These are phyloP conservation scores for Bibio marci DNA, from an alignment of 2,888 invertebrate genomes.

Conservation along the genomic window DNA sequence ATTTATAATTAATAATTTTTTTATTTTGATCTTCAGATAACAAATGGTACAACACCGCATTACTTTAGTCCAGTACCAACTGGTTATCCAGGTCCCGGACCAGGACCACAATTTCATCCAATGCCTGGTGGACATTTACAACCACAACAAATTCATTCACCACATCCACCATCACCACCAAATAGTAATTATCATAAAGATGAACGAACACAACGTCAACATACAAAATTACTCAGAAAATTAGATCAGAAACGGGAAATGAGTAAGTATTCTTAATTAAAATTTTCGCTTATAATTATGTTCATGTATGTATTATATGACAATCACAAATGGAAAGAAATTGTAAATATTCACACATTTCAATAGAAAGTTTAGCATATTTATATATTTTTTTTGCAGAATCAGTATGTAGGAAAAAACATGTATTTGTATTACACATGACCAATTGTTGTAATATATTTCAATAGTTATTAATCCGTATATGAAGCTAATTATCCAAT, in stretches of 20 bases:
- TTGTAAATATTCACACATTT: too few relatives aligned
- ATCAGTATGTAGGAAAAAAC: too few relatives aligned
- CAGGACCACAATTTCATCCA: constrained; percentile 23
- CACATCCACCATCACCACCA: constrained; percentile 49
- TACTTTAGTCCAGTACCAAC: constrained; percentile 43
- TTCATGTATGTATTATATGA: background rate
- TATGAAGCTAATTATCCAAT: too few relatives aligned
- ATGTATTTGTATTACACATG: too few relatives aligned
- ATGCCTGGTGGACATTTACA: constrained; percentile 25
- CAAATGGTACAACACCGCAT: constrained; percentile 53
- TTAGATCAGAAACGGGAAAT: constrained; percentile 43
- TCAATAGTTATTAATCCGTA: too few relatives aligned
- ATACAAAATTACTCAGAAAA: constrained; percentile 59
- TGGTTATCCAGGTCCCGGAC: constrained; percentile 34
- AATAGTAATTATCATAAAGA: constrained; percentile 49
- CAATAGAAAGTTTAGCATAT: too few relatives aligned
- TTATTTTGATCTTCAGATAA: too few relatives aligned
- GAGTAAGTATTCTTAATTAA: constrained; percentile 33
- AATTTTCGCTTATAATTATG: background rate
- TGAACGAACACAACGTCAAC: constrained; percentile 61
- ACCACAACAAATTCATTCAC: constrained; percentile 33
- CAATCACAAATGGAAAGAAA: background rate
- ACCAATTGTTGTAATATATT: too few relatives aligned
- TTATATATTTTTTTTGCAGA: too few relatives aligned
- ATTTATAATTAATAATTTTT: too few relatives aligned